Evolutionary conservation across 1,140 invertebrate species (phyloP), one percentile per base, ranked within the genome.

Genomic region (Drosophila serrata): DNA sequence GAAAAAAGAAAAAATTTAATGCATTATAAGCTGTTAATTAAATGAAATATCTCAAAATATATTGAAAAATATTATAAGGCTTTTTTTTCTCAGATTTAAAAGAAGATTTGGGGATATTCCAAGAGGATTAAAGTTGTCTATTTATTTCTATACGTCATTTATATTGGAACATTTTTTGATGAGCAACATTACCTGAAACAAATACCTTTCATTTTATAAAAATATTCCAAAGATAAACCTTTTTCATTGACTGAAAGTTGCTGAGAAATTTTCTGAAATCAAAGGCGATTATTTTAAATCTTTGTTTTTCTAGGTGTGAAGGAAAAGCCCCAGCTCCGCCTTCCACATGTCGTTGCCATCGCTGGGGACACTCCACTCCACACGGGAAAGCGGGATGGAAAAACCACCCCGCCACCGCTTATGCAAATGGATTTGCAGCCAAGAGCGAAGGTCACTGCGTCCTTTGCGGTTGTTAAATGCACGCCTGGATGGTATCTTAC

Each of bases 351-450:
- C 74, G 61, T 49, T 67, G 55, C 15, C 24, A 43, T 37, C 43
- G 29, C 31, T 35, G 42, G 55, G 55, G 61, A 59, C 68, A 35
- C 24, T 59, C 65, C 68, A 35, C 24, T 59, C 65, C 53, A 59
- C 24, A 35, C 4, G 33, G 51, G 1, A 51, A 27, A n/a, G n/a
- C n/a, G 49, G 13, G 8, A 22, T 24, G 24, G 15, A 27, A 8
- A 22, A 35, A n/a, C 13, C 35, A 60, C 43, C 39, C 22, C 19
- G 12, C 37, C 42, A 33, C 43, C 65, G 84, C 80, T 87, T 87
- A 88, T 88, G 84, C 84, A 87, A 87, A 87, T 87, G 84, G 68
- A 70, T 75, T 88, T 87, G 65, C 73, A 87, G 84, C 79, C 80
- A 88, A 88, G 64, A 84, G 80, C 84, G 85, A 87, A 87, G 84